Percentiles rank a stretch among this genome's conserved stretches.
Evolutionary conservation across 37 sponge, comb jelly and placozoan species (phyloP).

Genomic region (Ephydatia muelleri): DNA sequence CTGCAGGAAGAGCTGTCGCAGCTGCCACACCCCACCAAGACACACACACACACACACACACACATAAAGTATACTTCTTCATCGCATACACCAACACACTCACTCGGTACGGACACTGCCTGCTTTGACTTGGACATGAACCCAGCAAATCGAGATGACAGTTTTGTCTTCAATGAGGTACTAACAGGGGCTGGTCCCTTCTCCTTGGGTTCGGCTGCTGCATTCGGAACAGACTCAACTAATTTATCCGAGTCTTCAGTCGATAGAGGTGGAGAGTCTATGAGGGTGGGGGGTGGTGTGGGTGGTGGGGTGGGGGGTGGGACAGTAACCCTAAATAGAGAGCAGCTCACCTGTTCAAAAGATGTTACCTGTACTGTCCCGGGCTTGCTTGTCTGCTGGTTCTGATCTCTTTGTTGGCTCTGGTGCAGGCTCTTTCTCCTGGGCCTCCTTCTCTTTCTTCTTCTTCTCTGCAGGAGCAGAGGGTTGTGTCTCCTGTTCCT

Average conservation of each 20-base stretch:
- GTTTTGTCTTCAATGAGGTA: slow-evolving; percentile 22
- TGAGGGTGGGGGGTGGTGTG: no score
- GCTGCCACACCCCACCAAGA: no score
- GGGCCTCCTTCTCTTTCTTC: neutral
- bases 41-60: slow-evolving; percentile 15
- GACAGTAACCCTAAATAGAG: neutral
- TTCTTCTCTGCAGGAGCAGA: neutral
- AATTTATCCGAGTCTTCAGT: neutral
- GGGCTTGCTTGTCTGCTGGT: slow-evolving; percentile 8
- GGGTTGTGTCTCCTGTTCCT: neutral
- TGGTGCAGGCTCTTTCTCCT: neutral
- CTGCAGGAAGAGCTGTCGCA: neutral
- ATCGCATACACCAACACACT: neutral
- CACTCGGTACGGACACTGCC: neutral
- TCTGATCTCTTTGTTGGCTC: neutral
- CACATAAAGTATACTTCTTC: slow-evolving; percentile 1
- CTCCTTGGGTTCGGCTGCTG: neutral
- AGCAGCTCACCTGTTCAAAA: neutral
- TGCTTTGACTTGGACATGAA: slow-evolving; percentile 17
- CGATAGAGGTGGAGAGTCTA: neutral
- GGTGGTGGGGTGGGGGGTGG: neutral
- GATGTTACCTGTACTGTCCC: neutral
- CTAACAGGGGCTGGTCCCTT: neutral
- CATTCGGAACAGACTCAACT: neutral
- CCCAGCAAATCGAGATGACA: slow-evolving; percentile 39